phyloP scores from a whole-genome alignment of 2,888 invertebrate species.

The Crepidodera aurea region DNA sequence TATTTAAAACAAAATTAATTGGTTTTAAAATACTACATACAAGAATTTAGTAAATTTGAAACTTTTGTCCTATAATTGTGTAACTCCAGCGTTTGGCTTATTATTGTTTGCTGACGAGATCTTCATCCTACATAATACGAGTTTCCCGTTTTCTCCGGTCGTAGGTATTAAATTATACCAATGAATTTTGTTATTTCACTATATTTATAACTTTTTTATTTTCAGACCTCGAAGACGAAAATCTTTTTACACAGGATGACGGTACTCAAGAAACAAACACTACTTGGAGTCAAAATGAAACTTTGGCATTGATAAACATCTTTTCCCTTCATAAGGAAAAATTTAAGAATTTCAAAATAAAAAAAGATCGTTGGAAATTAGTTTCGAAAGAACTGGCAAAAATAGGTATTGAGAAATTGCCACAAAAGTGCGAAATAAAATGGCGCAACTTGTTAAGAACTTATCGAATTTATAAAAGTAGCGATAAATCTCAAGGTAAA shows the following conservation, averaged over 20 bases:
- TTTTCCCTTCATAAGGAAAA: slow-evolving; percentile 32
- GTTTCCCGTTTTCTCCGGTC: no score
- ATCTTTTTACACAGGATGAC: not conserved
- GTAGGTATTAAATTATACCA: no score
- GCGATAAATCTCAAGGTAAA: slow-evolving; percentile 27
- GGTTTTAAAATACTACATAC: no score
- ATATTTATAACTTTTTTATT: no score
- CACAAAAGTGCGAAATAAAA: slow-evolving; percentile 36
- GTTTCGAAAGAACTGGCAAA: slow-evolving; percentile 29
- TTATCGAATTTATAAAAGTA: slow-evolving; percentile 28
- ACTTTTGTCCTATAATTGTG: no score
- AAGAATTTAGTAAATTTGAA: no score
- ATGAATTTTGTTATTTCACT: no score
- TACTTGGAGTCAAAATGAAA: slow-evolving; percentile 33
- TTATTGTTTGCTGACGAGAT: no score
- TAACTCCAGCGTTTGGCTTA: no score
- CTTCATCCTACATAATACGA: no score
- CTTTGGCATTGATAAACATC: slow-evolving; percentile 34
- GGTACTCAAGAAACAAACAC: slow-evolving; percentile 18
- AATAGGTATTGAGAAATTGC: slow-evolving; percentile 35
- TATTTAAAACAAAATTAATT: no score
- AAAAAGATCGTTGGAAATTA: slow-evolving; percentile 30
- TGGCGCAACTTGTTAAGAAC: slow-evolving; percentile 34
- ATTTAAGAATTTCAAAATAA: slow-evolving; percentile 30
- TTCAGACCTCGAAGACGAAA: slow-evolving; percentile 22